Conservation (phyloP, 2,113 vertebrate species). For the Suricata suricatta region DNA sequence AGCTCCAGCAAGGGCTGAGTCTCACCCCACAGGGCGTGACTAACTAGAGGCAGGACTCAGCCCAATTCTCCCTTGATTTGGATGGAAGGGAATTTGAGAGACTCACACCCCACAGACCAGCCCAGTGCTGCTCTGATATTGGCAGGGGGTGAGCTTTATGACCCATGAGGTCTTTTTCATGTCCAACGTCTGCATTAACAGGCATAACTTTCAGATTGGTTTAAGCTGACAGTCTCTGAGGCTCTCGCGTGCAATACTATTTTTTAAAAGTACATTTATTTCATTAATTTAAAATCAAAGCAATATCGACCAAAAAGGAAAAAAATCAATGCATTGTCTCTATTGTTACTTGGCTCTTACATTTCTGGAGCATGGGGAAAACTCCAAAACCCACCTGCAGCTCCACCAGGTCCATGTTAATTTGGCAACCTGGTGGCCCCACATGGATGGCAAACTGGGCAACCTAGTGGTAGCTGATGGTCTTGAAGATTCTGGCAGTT, state of each 20-base stretch:
- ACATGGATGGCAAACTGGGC: slow-evolving; percentile 42
- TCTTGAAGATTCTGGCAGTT: not conserved
- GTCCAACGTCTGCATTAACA: slow-evolving; percentile 58
- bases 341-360: slow-evolving; percentile 14
- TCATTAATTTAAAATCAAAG: slow-evolving; percentile 69
- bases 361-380: not conserved
- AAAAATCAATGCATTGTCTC: not conserved
- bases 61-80: slow-evolving; percentile 65
- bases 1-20: not conserved
- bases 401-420: not conserved
- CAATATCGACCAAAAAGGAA: not conserved
- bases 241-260: not conserved
- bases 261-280: slow-evolving; percentile 52
- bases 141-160: slow-evolving; percentile 70
- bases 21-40: slow-evolving; percentile 83
- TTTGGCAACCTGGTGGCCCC: not conserved
- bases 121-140: slow-evolving; percentile 68
- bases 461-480: not conserved
- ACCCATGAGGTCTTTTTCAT: slow-evolving; percentile 69
- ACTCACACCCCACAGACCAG: slow-evolving; percentile 47
- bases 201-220: slow-evolving; percentile 64
- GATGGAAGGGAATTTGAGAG: slow-evolving; percentile 72
- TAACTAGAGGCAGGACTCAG: slow-evolving; percentile 74
- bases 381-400: not conserved
- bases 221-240: slow-evolving; percentile 69